Evolutionary conservation across 1,140 invertebrate species (phyloP).

Genomic region (Aphelinus certus): DNA sequence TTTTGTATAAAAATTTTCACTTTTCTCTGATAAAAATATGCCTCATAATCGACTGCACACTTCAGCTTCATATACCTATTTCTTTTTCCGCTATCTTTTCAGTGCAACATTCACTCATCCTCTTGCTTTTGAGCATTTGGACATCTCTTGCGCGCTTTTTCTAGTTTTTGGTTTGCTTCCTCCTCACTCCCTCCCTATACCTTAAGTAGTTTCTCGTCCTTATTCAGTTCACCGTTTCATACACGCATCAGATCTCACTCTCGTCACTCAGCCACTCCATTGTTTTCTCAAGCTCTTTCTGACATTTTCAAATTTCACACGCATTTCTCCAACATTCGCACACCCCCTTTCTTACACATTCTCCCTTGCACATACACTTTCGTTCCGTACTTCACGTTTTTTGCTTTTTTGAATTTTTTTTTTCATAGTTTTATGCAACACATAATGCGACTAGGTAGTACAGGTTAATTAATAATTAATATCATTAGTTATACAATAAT

Average conservation of each 20-base stretch:
- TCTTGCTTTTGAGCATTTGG: slow-evolving; percentile 33
- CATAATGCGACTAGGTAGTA: slow-evolving; percentile 68
- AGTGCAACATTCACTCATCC: slow-evolving; percentile 42
- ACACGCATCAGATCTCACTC: slow-evolving; percentile 17
- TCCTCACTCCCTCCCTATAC: slow-evolving; percentile 42
- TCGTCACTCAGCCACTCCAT: slow-evolving; percentile 39
- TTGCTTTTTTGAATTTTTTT: slow-evolving; percentile 40
- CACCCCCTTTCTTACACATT: slow-evolving; percentile 43
- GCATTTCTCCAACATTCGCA: too few relatives aligned
- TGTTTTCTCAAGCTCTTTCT: slow-evolving; percentile 29
- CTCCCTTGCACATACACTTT: slow-evolving; percentile 28
- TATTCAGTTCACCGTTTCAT: slow-evolving; percentile 32
- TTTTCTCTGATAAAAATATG: background rate
- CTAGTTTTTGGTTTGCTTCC: slow-evolving; percentile 18
- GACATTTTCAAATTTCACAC: slow-evolving; percentile 6
- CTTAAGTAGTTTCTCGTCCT: slow-evolving; percentile 34
- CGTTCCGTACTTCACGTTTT: slow-evolving; percentile 38
- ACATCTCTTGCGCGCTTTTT: slow-evolving; percentile 28
- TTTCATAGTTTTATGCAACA: slow-evolving; percentile 62
- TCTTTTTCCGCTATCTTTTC: slow-evolving; percentile 36
- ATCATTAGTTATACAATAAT: slow-evolving; percentile 67
- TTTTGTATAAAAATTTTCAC: slow-evolving; percentile 6
- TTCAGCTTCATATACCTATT: slow-evolving; percentile 30
- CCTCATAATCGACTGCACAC: slow-evolving; percentile 13
- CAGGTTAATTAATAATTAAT: slow-evolving; percentile 67